Evolutionary conservation across 2,113 vertebrate species (phyloP).

Genomic region (Furnarius figulus): DNA sequence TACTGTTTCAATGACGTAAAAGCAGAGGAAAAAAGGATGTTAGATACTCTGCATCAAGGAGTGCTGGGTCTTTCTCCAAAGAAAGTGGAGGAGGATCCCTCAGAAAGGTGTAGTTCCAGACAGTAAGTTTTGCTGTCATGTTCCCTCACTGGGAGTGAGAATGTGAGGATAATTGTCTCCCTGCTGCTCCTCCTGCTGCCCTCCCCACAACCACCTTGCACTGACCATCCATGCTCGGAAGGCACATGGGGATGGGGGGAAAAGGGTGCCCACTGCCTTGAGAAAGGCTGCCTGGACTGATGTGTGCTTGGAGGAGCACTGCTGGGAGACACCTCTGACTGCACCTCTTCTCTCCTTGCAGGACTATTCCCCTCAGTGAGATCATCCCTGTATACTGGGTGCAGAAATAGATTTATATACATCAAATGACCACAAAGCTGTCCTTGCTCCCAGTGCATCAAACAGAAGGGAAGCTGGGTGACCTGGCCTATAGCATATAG

Average conservation of each 20-base stretch:
- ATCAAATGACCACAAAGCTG: not conserved
- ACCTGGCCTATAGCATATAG: not conserved
- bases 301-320: not conserved
- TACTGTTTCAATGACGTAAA: not conserved
- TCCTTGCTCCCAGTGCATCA: not conserved
- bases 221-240: not conserved
- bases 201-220: fast-evolving
- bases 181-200: not conserved
- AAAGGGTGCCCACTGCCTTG: not conserved
- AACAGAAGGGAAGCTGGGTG: not conserved
- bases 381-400: not conserved
- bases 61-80: not conserved
- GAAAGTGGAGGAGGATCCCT: not conserved
- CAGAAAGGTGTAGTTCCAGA: not conserved
- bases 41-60: not conserved
- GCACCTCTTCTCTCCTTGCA: not conserved
- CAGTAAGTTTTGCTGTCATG: not conserved
- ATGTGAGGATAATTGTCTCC: not conserved
- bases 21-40: not conserved
- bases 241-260: not conserved
- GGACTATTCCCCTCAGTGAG: not conserved
- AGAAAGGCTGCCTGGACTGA: not conserved
- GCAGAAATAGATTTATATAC: not conserved
- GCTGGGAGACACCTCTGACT: not conserved
- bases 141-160: not conserved